Evolutionary conservation across 2,113 vertebrate species (phyloP), one percentile per base, ranked within the genome.

Genomic region (Phylloscopus trochiloides): DNA sequence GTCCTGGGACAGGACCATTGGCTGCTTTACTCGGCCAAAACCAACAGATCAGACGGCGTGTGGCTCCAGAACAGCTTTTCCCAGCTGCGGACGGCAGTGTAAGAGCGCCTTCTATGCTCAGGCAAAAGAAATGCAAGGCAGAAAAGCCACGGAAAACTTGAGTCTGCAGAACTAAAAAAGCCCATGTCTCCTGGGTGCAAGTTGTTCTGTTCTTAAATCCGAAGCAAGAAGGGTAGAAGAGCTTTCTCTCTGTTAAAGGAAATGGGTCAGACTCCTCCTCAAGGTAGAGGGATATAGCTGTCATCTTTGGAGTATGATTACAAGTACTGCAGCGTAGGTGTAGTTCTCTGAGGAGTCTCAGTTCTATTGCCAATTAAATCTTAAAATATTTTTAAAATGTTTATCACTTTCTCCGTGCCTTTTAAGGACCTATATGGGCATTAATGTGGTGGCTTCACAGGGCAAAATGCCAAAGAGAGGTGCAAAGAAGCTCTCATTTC

Each of bases 51-150:
- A 25, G 86, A 59, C 29, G 73, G 36, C 1, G 4, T 8, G 74
- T 11, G 34, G 67, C 47, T 77, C 51, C 4, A 22, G 40, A 74
- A 5, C 12, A 79, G 51, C 10, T 13, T 50, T 66, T 50, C 65
- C n/a, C 28, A 63, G 34, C 43, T 42, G 65, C 32, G 26, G 90
- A 76, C 6, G 4, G 26, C 84, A 59, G 96, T 59, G 86, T 86
- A 77, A 71, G 92, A 86, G 75, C 78, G 61, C 91, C 92, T 95
- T 88, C 95, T 90, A 87, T 32, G 51, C 47, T 75, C 66, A 74
- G 28, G 17, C 6, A 25, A 10, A 50, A 61, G 54, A 86, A 95
- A 91, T 40, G 24, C 72, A 58, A 62, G 42, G 8, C 42, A 62
- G 45, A 70, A 63, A 45, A 91, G 28, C 21, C 11, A 2, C 3